phyloP scores from a whole-genome alignment of 1,140 invertebrate genomes.

The Pseudachorutes palmiensis region DNA sequence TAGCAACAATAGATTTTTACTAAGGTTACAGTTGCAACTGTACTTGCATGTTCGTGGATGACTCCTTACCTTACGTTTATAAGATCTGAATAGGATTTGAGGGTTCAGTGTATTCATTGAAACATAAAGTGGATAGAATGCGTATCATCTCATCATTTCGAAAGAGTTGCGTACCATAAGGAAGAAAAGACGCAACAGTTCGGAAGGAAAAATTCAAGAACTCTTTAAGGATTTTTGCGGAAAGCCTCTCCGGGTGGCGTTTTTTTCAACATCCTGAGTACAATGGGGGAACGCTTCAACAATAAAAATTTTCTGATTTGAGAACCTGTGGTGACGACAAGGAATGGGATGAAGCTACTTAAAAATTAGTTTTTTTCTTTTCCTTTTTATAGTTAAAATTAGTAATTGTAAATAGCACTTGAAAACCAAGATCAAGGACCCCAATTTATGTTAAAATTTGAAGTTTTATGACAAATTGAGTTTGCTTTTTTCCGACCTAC shows the following conservation, averaged over 20 bases:
- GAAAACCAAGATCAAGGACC: too few species aligned
- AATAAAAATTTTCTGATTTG: background rate
- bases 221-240: constrained; percentile 33
- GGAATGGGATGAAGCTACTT: background rate
- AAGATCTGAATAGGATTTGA: background rate
- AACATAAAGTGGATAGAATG: too few species aligned
- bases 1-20: too few species aligned
- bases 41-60: too few species aligned
- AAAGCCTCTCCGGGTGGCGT: constrained; percentile 32
- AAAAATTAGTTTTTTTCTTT: constrained; percentile 1
- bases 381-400: constrained; percentile 13
- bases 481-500: too few species aligned
- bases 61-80: too few species aligned
- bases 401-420: too few species aligned
- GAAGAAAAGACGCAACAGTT: constrained; percentile 33
- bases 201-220: constrained; percentile 32
- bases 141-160: background rate
- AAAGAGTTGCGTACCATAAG: background rate
- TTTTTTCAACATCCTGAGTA: background rate
- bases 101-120: background rate
- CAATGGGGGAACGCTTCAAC: background rate
- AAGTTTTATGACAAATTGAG: too few species aligned
- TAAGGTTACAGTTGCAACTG: too few species aligned
- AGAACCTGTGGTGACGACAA: constrained; percentile 6
- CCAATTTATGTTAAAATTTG: too few species aligned